Evolutionary conservation across 1,140 invertebrate genomes (phyloP).

Genomic region (Danaus melanippus): DNA sequence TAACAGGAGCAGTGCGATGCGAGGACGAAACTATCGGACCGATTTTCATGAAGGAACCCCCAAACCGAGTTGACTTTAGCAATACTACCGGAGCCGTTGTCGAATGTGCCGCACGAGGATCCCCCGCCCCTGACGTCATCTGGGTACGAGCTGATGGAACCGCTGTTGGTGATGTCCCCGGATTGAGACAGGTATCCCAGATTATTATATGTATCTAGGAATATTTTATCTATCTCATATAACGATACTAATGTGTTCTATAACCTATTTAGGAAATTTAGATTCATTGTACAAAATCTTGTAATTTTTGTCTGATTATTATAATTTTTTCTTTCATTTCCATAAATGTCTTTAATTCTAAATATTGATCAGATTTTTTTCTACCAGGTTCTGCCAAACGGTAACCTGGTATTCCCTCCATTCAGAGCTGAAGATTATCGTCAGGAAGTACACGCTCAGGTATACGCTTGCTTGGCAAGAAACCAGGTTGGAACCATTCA

Average conservation of each 20-base stretch:
- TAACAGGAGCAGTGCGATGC: constrained; percentile 60
- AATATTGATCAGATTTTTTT: constrained; percentile 1
- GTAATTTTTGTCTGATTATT: too few relatives aligned
- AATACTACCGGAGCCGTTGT: constrained; percentile 94
- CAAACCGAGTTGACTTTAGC: constrained; percentile 92
- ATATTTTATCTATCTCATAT: background rate
- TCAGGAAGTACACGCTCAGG: constrained; percentile 93
- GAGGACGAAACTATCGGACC: constrained; percentile 87
- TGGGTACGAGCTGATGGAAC: constrained; percentile 92
- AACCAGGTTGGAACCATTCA: constrained; percentile 92
- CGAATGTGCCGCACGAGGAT: constrained; percentile 92
- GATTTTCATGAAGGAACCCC: constrained; percentile 92
- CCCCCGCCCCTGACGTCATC: constrained; percentile 91
- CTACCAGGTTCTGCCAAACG: constrained; percentile 85
- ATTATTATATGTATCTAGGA: background rate
- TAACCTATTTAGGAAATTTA: too few relatives aligned
- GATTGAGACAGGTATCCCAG: constrained; percentile 81
- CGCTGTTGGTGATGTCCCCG: constrained; percentile 90
- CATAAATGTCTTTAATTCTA: too few relatives aligned
- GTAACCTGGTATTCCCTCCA: constrained; percentile 93
- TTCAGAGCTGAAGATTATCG: constrained; percentile 94
- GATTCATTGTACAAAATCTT: too few relatives aligned
- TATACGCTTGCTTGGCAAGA: constrained; percentile 91
- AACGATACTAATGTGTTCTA: too few relatives aligned
- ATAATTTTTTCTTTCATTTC: too few relatives aligned